These are phyloP conservation scores for Xanthia icteritia DNA, from an alignment of 2,888 invertebrate species.

Conservation along the genomic window DNA sequence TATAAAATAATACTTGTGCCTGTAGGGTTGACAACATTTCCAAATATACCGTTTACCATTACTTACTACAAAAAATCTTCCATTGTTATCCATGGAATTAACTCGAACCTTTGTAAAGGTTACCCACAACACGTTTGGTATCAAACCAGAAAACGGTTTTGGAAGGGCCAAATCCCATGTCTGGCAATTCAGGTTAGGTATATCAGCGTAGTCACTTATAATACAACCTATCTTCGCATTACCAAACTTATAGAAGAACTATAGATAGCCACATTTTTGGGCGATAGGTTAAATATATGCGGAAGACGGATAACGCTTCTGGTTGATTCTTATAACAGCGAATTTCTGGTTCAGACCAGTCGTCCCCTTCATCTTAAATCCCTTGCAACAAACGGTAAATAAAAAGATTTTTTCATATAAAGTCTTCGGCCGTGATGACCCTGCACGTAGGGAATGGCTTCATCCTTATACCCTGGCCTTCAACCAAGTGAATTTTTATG, in stretches of 20 bases:
- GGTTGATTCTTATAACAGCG: background rate
- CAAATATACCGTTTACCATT: background rate
- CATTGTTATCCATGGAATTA: background rate
- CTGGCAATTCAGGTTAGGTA: no score
- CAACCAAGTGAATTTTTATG: conserved; percentile 57
- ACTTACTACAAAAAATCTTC: background rate
- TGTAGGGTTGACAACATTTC: conserved; percentile 43
- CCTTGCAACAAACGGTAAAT: background rate
- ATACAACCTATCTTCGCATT: no score
- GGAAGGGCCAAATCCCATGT: no score
- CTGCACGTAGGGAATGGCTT: conserved; percentile 42
- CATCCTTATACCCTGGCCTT: conserved; percentile 41
- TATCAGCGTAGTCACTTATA: no score
- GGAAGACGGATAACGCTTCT: background rate
- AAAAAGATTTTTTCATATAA: background rate
- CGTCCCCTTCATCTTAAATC: background rate
- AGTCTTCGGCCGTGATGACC: conserved; percentile 30
- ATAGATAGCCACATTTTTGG: background rate
- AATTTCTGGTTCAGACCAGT: conserved; percentile 9
- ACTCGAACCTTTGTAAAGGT: background rate
- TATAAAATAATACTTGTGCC: conserved; percentile 55
- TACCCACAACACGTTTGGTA: no score
- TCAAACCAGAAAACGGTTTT: no score
- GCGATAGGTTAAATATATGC: background rate
- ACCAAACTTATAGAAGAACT: background rate